Percentiles rank a stretch among this genome's conserved stretches.
Evolutionary conservation across 2,797 vertebrate genomes (phyloP).

Genomic region (Okamejei kenojei): DNA sequence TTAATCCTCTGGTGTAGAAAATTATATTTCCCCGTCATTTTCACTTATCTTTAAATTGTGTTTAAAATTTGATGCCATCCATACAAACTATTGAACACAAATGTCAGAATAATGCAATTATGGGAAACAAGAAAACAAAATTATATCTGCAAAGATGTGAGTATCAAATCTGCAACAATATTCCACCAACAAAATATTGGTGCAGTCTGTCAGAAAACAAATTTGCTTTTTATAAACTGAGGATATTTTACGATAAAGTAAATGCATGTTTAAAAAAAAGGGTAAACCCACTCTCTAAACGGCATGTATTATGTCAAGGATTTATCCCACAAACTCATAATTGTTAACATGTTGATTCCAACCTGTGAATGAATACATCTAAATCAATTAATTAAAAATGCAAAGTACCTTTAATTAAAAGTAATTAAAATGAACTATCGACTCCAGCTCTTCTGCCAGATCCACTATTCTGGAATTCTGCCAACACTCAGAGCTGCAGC

Average conservation of each 20-base stretch:
- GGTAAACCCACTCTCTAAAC: neutral
- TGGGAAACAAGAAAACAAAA: neutral
- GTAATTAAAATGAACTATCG: neutral
- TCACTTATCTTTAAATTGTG: neutral
- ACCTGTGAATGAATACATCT: neutral
- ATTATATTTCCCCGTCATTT: neutral
- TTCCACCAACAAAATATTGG: neutral
- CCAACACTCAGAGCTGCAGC: neutral
- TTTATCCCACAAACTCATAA: neutral
- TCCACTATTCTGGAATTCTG: neutral
- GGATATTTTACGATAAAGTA: neutral
- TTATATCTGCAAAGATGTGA: neutral
- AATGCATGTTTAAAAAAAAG: neutral
- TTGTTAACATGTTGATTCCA: constrained; percentile 17
- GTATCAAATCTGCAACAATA: neutral
- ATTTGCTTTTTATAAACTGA: neutral
- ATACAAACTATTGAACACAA: neutral
- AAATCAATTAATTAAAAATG: constrained; percentile 29
- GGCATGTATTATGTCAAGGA: neutral
- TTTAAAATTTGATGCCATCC: neutral
- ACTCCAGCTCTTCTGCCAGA: neutral
- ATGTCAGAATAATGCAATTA: neutral
- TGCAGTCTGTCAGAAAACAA: neutral
- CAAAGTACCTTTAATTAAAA: neutral
- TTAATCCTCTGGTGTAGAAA: neutral